A percentile compares a stretch with the other conserved stretches of the same genome.
Evolutionary conservation across 1,140 invertebrate genomes (phyloP).

Genomic region (Drosophila quadrilineata): DNA sequence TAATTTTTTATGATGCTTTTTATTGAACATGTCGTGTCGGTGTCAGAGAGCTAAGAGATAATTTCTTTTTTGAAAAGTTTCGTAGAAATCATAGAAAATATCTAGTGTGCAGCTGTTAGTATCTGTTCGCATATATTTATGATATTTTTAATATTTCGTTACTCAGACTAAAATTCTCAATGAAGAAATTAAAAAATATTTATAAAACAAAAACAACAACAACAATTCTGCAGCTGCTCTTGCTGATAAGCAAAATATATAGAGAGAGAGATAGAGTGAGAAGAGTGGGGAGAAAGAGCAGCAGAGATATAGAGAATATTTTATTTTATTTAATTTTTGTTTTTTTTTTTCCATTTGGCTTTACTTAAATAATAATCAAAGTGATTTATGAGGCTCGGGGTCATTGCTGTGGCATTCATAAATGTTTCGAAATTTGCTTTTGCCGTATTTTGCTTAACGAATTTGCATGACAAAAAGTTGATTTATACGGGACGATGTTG

Average conservation of each 20-base stretch:
- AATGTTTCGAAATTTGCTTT: conserved; percentile 45
- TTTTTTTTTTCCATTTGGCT: conserved; percentile 37
- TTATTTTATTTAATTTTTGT: conserved; percentile 47
- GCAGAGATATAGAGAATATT: conserved; percentile 24
- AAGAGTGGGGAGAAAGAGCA: background rate
- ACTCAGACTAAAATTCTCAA: conserved; percentile 25
- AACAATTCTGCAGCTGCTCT: conserved; percentile 43
- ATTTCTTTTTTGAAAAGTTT: too few species aligned
- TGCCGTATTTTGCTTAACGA: conserved; percentile 44
- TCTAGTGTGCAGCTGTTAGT: conserved; percentile 58
- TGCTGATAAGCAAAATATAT: conserved; percentile 55
- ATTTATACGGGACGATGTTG: conserved; percentile 61
- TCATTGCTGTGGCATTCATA: conserved; percentile 56
- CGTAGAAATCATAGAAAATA: background rate
- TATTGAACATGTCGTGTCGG: conserved; percentile 36
- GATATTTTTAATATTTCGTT: conserved; percentile 52
- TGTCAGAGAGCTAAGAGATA: conserved; percentile 9
- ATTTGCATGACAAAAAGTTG: conserved; percentile 65
- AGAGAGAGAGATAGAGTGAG: background rate
- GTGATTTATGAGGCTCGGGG: conserved; percentile 67
- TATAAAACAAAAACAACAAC: conserved; percentile 23
- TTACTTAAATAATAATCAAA: conserved; percentile 71
- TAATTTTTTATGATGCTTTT: conserved; percentile 33
- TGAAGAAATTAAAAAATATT: conserved; percentile 35
- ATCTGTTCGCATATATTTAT: conserved; percentile 53